Conservation (phyloP, 2,797 vertebrate species). For the Euthynnus affinis region DNA sequence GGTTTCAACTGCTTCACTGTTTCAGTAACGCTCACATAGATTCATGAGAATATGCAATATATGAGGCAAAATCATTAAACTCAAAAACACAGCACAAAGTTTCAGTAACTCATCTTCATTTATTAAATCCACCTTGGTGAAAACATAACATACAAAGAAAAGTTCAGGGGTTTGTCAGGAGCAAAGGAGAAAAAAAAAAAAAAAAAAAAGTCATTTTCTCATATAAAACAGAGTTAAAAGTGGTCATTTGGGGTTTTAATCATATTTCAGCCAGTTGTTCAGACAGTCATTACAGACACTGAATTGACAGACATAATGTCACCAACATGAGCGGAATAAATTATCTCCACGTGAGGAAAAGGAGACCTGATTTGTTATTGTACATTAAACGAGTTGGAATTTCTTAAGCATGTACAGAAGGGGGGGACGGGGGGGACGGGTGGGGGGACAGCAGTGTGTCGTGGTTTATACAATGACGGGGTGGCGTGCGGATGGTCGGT, state of each 20-base stretch:
- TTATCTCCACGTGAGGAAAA: neutral
- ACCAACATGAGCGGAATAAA: slow-evolving; percentile 26
- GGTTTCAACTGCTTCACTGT: no score
- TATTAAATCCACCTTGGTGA: slow-evolving; percentile 62
- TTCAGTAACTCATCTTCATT: slow-evolving; percentile 40
- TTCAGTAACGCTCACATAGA: no score
- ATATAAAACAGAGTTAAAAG: slow-evolving; percentile 38
- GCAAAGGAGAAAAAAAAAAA: no score
- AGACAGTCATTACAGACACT: slow-evolving; percentile 11
- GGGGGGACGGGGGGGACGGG: no score
- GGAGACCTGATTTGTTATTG: neutral
- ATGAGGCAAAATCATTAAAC: no score
- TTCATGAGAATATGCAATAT: no score
- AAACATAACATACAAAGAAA: slow-evolving; percentile 36
- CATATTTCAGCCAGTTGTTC: neutral
- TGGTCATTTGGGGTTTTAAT: slow-evolving; percentile 2
- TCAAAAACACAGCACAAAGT: neutral
- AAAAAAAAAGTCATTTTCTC: neutral
- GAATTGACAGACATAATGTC: slow-evolving; percentile 4
- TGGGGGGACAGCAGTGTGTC: neutral
- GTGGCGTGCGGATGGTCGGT: neutral
- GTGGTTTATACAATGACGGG: neutral
- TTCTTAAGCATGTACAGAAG: neutral
- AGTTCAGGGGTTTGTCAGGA: slow-evolving; percentile 5
- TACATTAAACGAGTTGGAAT: slow-evolving; percentile 13